Evolutionary conservation across 23 tunicate genomes (phyloP).

Genomic region (Halocynthia roretzi): DNA sequence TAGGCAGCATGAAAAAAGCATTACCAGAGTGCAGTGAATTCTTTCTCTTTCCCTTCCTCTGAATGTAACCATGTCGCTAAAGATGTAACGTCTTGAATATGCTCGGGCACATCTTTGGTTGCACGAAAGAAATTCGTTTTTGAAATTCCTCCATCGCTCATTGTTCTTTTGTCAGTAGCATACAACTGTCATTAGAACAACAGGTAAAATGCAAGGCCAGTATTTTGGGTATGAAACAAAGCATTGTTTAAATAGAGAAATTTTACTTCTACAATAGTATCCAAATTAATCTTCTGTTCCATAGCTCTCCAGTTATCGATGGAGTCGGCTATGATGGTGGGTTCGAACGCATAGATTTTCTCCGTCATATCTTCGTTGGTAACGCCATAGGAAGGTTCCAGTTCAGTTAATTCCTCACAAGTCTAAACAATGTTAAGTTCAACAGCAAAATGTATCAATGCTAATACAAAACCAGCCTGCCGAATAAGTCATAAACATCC

Average conservation of each 20-base stretch:
- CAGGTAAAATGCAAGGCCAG: too few relatives aligned
- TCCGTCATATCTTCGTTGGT: slow-evolving; percentile 22
- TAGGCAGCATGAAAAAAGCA: not conserved
- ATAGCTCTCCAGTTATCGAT: slow-evolving; percentile 58
- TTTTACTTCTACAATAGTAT: slow-evolving; percentile 37
- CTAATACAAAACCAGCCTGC: too few relatives aligned
- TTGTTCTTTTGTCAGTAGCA: slow-evolving; percentile 20
- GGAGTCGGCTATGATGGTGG: slow-evolving; percentile 39
- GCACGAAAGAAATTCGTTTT: slow-evolving; percentile 7
- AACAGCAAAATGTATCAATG: too few relatives aligned
- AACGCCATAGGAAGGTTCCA: not conserved
- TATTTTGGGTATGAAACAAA: not conserved
- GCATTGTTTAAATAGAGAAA: not conserved
- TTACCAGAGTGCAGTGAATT: slow-evolving; percentile 58
- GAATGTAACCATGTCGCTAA: slow-evolving; percentile 17
- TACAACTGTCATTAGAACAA: not conserved
- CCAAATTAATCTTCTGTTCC: slow-evolving; percentile 22
- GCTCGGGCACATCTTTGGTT: not conserved
- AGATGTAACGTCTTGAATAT: slow-evolving; percentile 9
- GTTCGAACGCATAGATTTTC: slow-evolving; percentile 28
- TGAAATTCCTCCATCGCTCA: not conserved
- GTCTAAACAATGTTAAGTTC: too few relatives aligned
- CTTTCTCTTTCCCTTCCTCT: slow-evolving; percentile 20
- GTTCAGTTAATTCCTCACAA: not conserved
- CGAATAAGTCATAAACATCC: too few relatives aligned